phyloP scores from a whole-genome alignment of 2,888 invertebrate genomes.

The Agrochola macilenta region DNA sequence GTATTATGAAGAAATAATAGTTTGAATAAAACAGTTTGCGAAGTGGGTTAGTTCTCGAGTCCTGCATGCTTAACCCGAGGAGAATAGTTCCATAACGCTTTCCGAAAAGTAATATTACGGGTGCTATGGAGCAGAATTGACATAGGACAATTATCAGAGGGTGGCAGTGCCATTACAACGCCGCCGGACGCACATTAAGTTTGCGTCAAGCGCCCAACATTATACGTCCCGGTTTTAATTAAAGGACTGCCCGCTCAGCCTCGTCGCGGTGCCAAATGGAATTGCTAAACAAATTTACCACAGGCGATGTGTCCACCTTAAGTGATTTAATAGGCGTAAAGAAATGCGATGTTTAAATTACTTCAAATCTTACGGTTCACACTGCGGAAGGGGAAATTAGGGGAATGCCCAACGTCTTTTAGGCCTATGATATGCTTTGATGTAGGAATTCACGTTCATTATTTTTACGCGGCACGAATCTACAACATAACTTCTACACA shows the following conservation, averaged over 20 bases:
- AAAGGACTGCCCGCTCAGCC: conserved; percentile 88
- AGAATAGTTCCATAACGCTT: conserved; percentile 67
- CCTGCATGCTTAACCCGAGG: conserved; percentile 47
- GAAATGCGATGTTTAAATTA: conserved; percentile 87
- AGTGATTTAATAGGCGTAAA: conserved; percentile 91
- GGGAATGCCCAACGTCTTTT: conserved; percentile 60
- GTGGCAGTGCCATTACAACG: conserved; percentile 83
- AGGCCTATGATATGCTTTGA: conserved; percentile 62
- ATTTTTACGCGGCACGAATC: conserved; percentile 13
- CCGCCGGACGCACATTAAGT: conserved; percentile 89
- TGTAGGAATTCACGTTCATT: conserved; percentile 42
- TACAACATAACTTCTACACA: not conserved
- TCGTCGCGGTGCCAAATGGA: conserved; percentile 86
- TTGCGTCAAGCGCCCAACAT: conserved; percentile 86
- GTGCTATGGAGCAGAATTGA: conserved; percentile 82
- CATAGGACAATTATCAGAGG: conserved; percentile 87
- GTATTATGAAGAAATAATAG: conserved; percentile 53
- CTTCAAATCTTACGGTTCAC: conserved; percentile 80
- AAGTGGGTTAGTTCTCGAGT: conserved; percentile 46
- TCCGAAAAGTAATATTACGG: conserved; percentile 68
- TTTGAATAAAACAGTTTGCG: conserved; percentile 50
- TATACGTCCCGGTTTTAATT: conserved; percentile 89
- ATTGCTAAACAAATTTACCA: conserved; percentile 90
- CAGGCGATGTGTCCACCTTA: conserved; percentile 90
- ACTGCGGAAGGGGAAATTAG: conserved; percentile 66